These are phyloP conservation scores for Mystacides longicornis DNA, from an alignment of 2,888 invertebrate genomes.

Conservation along the genomic window DNA sequence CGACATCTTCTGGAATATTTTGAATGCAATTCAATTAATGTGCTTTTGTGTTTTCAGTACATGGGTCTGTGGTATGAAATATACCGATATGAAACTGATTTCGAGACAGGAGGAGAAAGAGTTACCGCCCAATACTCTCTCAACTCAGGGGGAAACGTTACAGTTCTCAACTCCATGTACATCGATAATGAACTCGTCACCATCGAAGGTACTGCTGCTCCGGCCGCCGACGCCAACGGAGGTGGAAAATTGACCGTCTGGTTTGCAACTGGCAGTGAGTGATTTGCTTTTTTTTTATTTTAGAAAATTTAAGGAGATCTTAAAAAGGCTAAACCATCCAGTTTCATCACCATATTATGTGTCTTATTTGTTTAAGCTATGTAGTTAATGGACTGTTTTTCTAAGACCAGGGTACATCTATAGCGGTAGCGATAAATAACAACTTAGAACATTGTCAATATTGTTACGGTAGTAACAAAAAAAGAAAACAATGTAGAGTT, in stretches of 20 bases:
- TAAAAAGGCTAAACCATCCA: too few species aligned
- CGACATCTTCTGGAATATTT: too few species aligned
- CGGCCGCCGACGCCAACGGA: constrained; percentile 11
- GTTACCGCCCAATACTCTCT: constrained; percentile 16
- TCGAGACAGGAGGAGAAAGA: constrained; percentile 19
- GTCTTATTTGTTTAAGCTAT: too few species aligned
- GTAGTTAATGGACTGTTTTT: too few species aligned
- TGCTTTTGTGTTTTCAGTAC: constrained; percentile 16
- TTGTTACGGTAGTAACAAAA: too few species aligned
- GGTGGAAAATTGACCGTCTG: constrained; percentile 13
- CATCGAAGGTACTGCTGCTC: constrained; percentile 10
- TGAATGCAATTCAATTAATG: too few species aligned
- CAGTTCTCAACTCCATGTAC: constrained; percentile 17
- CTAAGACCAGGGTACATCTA: too few species aligned
- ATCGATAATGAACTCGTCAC: not conserved
- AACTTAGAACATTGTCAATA: too few species aligned
- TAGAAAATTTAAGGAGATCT: not conserved
- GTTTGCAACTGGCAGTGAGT: constrained; percentile 17
- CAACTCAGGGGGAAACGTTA: constrained; percentile 12
- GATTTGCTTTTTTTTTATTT: not conserved
- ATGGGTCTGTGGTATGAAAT: constrained; percentile 22
- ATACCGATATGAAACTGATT: constrained; percentile 5
- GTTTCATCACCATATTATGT: too few species aligned
- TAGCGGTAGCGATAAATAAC: too few species aligned
- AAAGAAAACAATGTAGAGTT: too few species aligned